Percentiles rank a stretch among this genome's conserved stretches.
phyloP scores from a whole-genome alignment of 2,888 invertebrate species.

The Dicyrtomina minuta region DNA sequence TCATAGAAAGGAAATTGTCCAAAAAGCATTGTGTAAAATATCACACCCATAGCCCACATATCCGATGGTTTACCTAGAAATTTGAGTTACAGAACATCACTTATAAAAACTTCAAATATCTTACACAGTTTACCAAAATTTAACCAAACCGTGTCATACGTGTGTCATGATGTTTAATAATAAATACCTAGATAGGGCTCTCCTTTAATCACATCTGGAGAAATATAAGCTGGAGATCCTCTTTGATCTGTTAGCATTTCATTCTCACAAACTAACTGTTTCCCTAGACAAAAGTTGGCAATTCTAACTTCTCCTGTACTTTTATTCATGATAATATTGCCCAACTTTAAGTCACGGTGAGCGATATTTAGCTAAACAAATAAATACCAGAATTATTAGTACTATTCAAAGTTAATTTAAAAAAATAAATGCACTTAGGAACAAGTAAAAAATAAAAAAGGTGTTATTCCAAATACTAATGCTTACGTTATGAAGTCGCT shows the following conservation, averaged over 20 bases:
- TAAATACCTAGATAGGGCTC: constrained; percentile 68
- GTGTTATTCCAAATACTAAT: too few species aligned
- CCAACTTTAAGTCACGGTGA: constrained; percentile 74
- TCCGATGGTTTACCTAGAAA: constrained; percentile 68
- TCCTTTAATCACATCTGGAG: constrained; percentile 74
- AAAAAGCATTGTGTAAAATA: constrained; percentile 75
- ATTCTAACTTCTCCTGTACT: constrained; percentile 65
- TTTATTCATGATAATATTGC: constrained; percentile 73
- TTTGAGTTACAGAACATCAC: background rate
- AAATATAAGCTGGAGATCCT: constrained; percentile 78
- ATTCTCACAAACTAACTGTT: constrained; percentile 70
- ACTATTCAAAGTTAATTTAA: background rate
- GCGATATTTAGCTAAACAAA: constrained; percentile 69
- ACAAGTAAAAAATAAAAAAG: too few species aligned
- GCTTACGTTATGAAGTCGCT: constrained; percentile 69
- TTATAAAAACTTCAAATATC: background rate
- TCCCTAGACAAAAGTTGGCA: constrained; percentile 76
- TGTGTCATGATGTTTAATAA: too few species aligned
- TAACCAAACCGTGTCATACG: too few species aligned
- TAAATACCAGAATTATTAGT: constrained; percentile 18
- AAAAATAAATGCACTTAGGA: too few species aligned
- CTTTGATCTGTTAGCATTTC: constrained; percentile 73
- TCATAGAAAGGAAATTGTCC: constrained; percentile 82
- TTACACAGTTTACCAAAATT: background rate
- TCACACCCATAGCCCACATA: constrained; percentile 80